Evolutionary conservation across 2,797 vertebrate species (phyloP).

Genomic region (Eupleurogrammus muticus): DNA sequence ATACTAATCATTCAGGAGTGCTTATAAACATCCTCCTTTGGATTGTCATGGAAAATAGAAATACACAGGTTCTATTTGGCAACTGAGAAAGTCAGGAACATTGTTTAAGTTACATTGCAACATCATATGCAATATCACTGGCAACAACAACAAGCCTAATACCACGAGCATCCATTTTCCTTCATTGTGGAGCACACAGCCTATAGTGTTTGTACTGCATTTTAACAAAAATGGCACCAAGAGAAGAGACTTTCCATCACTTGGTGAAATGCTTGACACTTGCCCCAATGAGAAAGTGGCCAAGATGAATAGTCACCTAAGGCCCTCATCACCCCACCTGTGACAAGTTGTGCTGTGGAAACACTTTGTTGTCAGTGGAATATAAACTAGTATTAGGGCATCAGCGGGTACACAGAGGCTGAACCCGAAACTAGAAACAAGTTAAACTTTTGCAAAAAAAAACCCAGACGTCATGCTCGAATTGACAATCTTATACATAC

Average conservation of each 20-base stretch:
- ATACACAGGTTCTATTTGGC: no score
- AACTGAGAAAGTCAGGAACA: no score
- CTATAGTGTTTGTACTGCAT: slow-evolving; percentile 37
- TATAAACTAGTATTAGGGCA: slow-evolving; percentile 16
- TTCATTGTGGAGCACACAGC: slow-evolving; percentile 25
- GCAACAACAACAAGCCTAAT: background rate
- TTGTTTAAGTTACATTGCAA: no score
- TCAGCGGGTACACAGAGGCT: background rate
- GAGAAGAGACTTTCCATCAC: slow-evolving; percentile 47
- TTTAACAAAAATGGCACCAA: slow-evolving; percentile 51
- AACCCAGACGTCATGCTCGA: no score
- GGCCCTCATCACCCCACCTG: slow-evolving; percentile 34
- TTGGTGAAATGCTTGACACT: slow-evolving; percentile 42
- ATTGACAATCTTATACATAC: no score
- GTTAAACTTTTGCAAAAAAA: no score
- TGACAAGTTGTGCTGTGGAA: slow-evolving; percentile 26
- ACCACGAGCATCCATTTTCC: background rate
- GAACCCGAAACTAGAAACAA: background rate
- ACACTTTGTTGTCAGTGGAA: slow-evolving; percentile 27
- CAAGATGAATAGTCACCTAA: slow-evolving; percentile 47
- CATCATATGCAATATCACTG: no score
- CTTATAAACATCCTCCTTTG: no score
- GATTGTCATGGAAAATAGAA: no score
- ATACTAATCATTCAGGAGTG: no score
- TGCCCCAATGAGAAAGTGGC: slow-evolving; percentile 34